phyloP scores from a whole-genome alignment of 2,888 invertebrate species.

The Pandemis corylana region DNA sequence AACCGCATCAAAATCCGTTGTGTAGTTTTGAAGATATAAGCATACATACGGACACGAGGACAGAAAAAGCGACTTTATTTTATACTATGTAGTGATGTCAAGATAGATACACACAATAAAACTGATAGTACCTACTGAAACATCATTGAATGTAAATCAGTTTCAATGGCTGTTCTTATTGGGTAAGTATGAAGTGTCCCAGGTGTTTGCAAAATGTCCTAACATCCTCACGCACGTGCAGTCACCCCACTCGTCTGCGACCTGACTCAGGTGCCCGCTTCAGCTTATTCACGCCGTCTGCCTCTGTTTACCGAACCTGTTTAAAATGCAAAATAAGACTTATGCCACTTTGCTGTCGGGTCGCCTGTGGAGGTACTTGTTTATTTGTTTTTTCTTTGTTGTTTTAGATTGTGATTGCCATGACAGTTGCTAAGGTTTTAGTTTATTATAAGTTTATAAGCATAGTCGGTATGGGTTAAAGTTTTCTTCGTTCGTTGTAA shows the following conservation, averaged over 20 bases:
- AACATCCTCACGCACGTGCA: not conserved
- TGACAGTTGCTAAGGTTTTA: not conserved
- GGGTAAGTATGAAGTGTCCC: not conserved
- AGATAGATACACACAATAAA: too few species aligned
- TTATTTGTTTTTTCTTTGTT: not conserved
- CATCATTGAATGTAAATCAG: too few species aligned
- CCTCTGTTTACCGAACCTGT: slow-evolving; percentile 13
- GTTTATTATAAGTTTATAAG: not conserved
- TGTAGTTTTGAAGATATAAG: too few species aligned
- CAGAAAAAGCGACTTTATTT: too few species aligned
- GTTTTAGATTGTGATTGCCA: not conserved
- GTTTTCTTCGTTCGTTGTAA: too few species aligned
- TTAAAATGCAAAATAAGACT: slow-evolving; percentile 41
- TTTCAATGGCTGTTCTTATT: too few species aligned
- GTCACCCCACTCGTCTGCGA: slow-evolving; percentile 28
- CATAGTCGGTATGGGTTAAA: too few species aligned
- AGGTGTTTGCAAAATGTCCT: not conserved
- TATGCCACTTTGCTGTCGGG: slow-evolving; percentile 30
- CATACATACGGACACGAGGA: too few species aligned
- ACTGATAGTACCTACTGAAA: too few species aligned
- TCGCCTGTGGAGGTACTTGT: not conserved
- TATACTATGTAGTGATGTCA: too few species aligned
- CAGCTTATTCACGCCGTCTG: slow-evolving; percentile 16
- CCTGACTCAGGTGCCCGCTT: slow-evolving; percentile 32
- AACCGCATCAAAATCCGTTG: too few species aligned